These are phyloP conservation scores for Crotalus adamanteus DNA, from an alignment of 2,797 vertebrate species.

Conservation along the genomic window DNA sequence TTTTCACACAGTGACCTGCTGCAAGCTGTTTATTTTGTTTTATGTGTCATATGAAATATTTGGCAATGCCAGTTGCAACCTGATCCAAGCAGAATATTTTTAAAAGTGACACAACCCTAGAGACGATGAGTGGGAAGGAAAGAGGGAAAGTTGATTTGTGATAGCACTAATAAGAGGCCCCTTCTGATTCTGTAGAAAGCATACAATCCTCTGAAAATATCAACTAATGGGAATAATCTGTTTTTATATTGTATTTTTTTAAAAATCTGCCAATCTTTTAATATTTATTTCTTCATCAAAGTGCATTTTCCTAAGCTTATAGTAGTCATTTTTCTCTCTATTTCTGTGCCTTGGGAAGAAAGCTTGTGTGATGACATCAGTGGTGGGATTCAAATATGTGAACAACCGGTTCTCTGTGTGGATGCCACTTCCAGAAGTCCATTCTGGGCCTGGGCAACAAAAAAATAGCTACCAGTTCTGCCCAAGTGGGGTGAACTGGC, in stretches of 20 bases:
- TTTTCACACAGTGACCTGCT: constrained; percentile 9
- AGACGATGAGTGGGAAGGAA: not conserved
- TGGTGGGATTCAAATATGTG: too few species aligned
- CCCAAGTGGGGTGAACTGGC: too few species aligned
- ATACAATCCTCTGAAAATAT: not conserved
- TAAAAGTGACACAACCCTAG: constrained; percentile 5
- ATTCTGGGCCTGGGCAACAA: too few species aligned
- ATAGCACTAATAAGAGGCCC: not conserved
- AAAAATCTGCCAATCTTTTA: not conserved
- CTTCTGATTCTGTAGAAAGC: not conserved
- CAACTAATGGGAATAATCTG: not conserved
- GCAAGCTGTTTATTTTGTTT: constrained; percentile 13
- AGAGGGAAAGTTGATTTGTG: not conserved
- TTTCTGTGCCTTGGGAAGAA: not conserved
- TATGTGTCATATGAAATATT: constrained; percentile 5
- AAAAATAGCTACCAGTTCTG: too few species aligned
- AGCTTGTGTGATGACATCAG: not conserved
- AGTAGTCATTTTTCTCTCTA: not conserved
- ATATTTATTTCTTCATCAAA: accelerated
- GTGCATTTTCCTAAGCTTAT: too few species aligned
- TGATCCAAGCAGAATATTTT: constrained; percentile 14
- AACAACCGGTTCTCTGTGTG: too few species aligned
- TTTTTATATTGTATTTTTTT: not conserved
- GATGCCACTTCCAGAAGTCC: too few species aligned
- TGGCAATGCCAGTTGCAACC: constrained; percentile 23